Base-by-base conservation (phyloP, 2,888 invertebrate genomes). In the Lycophotia porphyrea region DNA sequence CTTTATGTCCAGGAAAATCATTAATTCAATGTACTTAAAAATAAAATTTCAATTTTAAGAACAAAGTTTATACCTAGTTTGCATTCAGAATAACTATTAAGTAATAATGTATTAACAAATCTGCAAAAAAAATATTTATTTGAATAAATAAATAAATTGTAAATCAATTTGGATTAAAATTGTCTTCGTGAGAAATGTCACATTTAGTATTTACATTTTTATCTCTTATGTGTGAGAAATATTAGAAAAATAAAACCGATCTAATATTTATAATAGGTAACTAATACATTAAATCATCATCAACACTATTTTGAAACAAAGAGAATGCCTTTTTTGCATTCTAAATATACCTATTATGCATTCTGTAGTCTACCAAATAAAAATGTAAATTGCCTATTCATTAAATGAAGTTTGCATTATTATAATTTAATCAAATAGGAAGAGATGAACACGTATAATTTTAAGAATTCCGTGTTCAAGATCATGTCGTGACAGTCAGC, bases 401-500 rank as follows among this genome's bases (percentile, higher is more conserved):
- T 52, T 69, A 9, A 58, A 79, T 66, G 52, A 42, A 64, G 2
- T 49, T 42, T 68, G 15, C 8, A 61, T 67, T 64, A 42, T 13
- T n/a, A 52, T 71, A 65, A 66, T 72, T 27, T 55, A 73, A 52
- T 49, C 31, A 39, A 70, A 64, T 68, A 81, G 78, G 78, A 85
- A 75, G 74, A 78, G 39, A 44, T 58, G 66, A 71, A 70, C 34
- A 67, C 52, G 49, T 86, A 78, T 73, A 84, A 86, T 87, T 77
- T 76, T 83, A 90, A 88, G 90, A 91, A 93, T 93, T 89, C 84
- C 87, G 86, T 87, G 89, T 91, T 94, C 93, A 93, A 92, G 90
- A 91, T 82, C 91, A 88, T 91, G 87, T 93, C 95, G 95, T 95
- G 95, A 94, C 90, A 88, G 87, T 88, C 82, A 84, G 86, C 88